Percentiles rank a stretch among this genome's conserved stretches.
Evolutionary conservation across 2,888 invertebrate genomes (phyloP).

Genomic region (Malachius bipustulatus): DNA sequence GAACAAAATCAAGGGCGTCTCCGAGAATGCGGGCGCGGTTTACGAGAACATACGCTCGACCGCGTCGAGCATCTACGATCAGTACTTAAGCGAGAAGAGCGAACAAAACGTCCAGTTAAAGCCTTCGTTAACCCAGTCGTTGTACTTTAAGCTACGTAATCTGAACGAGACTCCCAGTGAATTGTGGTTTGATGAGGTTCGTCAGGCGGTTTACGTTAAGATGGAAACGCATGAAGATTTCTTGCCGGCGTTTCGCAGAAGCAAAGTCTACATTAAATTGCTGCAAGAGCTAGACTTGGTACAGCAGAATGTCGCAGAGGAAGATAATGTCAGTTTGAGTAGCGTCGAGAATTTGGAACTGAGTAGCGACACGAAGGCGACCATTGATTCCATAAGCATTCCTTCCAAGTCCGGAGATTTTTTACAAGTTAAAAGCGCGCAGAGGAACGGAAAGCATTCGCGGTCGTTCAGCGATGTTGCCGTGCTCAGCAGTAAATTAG

Average conservation of each 20-base stretch:
- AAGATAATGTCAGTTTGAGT: constrained; percentile 44
- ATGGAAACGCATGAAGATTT: constrained; percentile 47
- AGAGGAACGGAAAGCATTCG: constrained; percentile 31
- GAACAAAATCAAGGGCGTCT: constrained; percentile 35
- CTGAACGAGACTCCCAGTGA: constrained; percentile 50
- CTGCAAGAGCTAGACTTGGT: constrained; percentile 60
- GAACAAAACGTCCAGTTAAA: constrained; percentile 51
- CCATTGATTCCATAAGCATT: constrained; percentile 8
- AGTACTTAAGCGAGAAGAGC: constrained; percentile 63
- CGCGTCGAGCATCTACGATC: constrained; percentile 61
- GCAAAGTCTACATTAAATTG: constrained; percentile 54
- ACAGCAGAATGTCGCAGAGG: constrained; percentile 45
- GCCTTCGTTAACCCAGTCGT: constrained; percentile 45
- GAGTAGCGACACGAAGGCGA: constrained; percentile 18
- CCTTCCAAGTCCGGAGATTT: constrained; percentile 13
- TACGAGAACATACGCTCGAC: constrained; percentile 46
- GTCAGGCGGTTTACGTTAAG: constrained; percentile 55
- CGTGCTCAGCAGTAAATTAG: constrained; percentile 13
- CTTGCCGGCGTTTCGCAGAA: constrained; percentile 53
- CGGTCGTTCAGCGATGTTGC: constrained; percentile 36
- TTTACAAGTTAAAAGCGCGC: constrained; percentile 20
- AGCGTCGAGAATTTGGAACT: constrained; percentile 42
- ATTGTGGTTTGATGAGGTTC: constrained; percentile 75
- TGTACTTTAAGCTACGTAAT: constrained; percentile 47
- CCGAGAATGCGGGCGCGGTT: constrained; percentile 32